Conservation (phyloP, 2,888 invertebrate species). For the Athripsodes cinereus region DNA sequence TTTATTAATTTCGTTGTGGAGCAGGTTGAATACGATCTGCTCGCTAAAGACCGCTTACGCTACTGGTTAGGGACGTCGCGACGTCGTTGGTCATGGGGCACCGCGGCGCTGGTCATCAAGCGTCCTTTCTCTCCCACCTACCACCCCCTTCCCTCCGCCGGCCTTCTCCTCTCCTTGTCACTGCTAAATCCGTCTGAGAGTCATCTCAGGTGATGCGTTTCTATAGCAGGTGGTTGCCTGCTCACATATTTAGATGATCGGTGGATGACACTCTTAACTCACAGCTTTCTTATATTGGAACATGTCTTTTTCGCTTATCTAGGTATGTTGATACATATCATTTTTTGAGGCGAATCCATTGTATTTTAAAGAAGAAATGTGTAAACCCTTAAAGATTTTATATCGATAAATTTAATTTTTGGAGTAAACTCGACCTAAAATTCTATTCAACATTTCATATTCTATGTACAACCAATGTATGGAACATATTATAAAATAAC, state of each 20-base stretch:
- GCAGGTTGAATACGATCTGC: conserved; percentile 24
- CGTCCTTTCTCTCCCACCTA: conserved; percentile 31
- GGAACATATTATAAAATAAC: no score
- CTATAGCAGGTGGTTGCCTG: conserved; percentile 14
- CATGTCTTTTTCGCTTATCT: no score
- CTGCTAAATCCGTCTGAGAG: conserved; percentile 13
- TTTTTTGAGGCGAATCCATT: no score
- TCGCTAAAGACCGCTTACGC: conserved; percentile 25
- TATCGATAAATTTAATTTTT: no score
- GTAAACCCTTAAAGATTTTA: no score
- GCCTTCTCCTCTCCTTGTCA: neutral
- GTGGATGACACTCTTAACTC: no score
- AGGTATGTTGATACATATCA: no score
- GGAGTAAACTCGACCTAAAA: no score
- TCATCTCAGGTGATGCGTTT: conserved; percentile 10
- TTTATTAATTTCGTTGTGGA: conserved; percentile 14
- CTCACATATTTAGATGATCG: neutral
- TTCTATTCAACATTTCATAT: no score
- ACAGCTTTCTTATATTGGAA: no score
- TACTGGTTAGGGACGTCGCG: conserved; percentile 37
- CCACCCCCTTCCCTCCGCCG: conserved; percentile 28
- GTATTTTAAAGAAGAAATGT: no score
- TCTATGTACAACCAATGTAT: no score
- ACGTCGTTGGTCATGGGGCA: conserved; percentile 41
- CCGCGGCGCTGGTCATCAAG: conserved; percentile 39